Evolutionary conservation across 2,113 vertebrate species (phyloP).

Genomic region (Cynopterus brachyotis): DNA sequence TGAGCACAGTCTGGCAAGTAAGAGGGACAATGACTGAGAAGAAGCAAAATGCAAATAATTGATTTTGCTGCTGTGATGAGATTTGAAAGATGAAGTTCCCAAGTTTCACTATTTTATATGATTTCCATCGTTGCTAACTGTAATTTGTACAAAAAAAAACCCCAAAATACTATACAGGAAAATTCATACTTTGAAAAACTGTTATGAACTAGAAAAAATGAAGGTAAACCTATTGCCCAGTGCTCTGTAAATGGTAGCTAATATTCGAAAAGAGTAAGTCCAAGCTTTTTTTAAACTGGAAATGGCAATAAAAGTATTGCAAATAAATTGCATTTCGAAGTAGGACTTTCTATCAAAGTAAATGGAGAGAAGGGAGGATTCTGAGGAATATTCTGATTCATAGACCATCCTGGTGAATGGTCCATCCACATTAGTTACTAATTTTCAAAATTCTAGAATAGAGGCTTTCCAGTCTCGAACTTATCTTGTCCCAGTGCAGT

Average conservation of each 20-base stretch:
- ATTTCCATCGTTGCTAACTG: neutral
- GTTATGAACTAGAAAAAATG: neutral
- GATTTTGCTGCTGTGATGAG: neutral
- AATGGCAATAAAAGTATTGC: neutral
- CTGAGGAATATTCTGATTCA: neutral
- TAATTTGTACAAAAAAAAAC: neutral
- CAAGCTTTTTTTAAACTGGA: neutral
- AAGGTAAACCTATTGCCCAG: neutral
- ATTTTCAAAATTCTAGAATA: neutral
- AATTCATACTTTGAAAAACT: neutral
- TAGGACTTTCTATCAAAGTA: neutral
- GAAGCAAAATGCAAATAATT: slow-evolving; percentile 51
- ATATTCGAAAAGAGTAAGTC: neutral
- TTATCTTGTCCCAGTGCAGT: neutral
- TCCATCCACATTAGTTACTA: neutral
- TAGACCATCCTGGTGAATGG: neutral
- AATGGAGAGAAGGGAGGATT: neutral
- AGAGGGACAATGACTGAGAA: neutral
- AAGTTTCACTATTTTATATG: neutral
- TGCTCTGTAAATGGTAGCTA: neutral
- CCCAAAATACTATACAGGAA: neutral
- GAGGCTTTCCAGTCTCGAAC: neutral
- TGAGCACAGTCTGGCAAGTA: slow-evolving; percentile 32
- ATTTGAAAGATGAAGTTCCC: slow-evolving; percentile 21
- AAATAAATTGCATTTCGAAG: neutral